These are phyloP conservation scores for Panzeria rudis DNA, from an alignment of 2,888 invertebrate species.

Conservation along the genomic window DNA sequence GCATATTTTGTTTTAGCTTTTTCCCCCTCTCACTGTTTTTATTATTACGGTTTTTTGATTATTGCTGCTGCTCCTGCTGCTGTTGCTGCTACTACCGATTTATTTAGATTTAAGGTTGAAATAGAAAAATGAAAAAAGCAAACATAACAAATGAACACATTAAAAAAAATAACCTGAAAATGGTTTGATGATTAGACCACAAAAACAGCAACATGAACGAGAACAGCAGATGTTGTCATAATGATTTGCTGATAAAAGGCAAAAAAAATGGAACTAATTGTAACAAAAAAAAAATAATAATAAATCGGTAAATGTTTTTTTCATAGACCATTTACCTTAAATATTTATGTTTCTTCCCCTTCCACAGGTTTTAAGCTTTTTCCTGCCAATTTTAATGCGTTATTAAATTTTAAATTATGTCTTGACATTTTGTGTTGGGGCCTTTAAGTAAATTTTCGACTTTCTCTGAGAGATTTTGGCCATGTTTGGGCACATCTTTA, in stretches of 20 bases:
- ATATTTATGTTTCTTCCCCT: not conserved
- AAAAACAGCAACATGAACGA: slow-evolving; percentile 29
- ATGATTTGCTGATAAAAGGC: slow-evolving; percentile 44
- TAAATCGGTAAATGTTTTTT: not conserved
- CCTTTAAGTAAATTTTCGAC: not conserved
- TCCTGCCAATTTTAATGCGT: slow-evolving; percentile 19
- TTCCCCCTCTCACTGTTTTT: not conserved
- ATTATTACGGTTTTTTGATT: slow-evolving; percentile 21
- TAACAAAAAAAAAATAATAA: slow-evolving; percentile 1
- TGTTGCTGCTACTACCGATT: slow-evolving; percentile 46
- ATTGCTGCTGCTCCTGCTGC: slow-evolving; percentile 50
- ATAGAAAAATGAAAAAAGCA: not conserved
- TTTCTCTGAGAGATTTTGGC: too few species aligned
- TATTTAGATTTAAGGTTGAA: slow-evolving; percentile 62
- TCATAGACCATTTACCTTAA: not conserved
- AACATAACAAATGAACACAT: slow-evolving; percentile 22
- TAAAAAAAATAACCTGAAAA: slow-evolving; percentile 38
- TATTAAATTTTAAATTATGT: slow-evolving; percentile 9
- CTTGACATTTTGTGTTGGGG: too few species aligned
- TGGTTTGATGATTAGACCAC: slow-evolving; percentile 64
- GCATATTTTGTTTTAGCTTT: slow-evolving; percentile 50
- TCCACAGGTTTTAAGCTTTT: not conserved
- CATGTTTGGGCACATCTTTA: too few species aligned
- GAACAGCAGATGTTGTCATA: slow-evolving; percentile 56
- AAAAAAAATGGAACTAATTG: slow-evolving; percentile 16